Conservation (phyloP, 2,797 vertebrate species). For the Diplodus puntazzo region DNA sequence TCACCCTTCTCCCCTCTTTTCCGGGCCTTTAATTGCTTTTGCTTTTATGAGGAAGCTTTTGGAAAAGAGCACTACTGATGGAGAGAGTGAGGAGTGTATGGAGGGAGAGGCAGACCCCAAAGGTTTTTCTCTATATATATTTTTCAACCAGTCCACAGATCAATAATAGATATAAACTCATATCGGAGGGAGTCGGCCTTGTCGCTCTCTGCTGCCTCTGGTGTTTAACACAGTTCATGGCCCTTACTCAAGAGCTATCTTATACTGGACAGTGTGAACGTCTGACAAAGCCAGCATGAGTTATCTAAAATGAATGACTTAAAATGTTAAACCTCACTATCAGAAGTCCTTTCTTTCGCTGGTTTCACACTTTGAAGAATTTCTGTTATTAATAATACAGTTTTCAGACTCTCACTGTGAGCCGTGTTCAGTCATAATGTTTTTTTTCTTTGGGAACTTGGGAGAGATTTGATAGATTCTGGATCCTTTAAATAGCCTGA, state of each 20-base stretch:
- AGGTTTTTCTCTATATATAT: slow-evolving; percentile 67
- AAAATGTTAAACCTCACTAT: neutral
- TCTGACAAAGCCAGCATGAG: neutral
- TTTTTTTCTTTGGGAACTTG: neutral
- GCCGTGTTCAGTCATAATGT: neutral
- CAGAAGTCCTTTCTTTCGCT: neutral
- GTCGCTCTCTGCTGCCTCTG: slow-evolving; percentile 38
- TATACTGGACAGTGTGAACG: neutral
- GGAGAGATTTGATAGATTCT: neutral
- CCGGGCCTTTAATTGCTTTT: slow-evolving; percentile 71
- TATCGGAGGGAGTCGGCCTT: slow-evolving; percentile 41
- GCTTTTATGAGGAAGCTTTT: slow-evolving; percentile 67
- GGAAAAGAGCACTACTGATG: slow-evolving; percentile 44
- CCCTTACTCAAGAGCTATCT: neutral
- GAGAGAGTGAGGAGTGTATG: slow-evolving; percentile 2
- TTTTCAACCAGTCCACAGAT: slow-evolving; percentile 66
- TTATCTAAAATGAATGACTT: neutral
- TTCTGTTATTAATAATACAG: neutral
- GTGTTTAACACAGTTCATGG: neutral
- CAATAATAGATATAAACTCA: slow-evolving; percentile 68
- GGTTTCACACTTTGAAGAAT: neutral
- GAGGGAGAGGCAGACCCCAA: slow-evolving; percentile 38
- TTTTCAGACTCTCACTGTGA: neutral
- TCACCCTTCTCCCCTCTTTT: slow-evolving; percentile 31
- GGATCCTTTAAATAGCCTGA: neutral